Evolutionary conservation across 2,888 invertebrate genomes (phyloP).

Genomic region (Cecidostiba fungosa): DNA sequence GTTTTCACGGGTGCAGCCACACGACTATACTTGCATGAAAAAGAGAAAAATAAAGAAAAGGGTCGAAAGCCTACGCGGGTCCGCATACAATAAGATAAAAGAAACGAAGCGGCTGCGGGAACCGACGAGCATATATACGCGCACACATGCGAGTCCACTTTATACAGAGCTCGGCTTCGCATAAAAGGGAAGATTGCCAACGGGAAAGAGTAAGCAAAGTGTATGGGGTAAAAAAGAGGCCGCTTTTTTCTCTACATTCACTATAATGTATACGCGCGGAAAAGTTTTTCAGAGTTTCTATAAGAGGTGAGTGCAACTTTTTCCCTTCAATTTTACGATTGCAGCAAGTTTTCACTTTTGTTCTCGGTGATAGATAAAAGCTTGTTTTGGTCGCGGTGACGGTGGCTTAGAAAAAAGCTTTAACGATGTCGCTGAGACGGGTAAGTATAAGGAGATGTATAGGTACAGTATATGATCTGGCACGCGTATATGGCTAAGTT

Average conservation of each 20-base stretch:
- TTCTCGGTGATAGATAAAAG: not conserved
- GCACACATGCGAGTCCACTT: not conserved
- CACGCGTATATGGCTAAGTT: not conserved
- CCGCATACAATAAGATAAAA: not conserved
- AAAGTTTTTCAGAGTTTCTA: conserved; percentile 9
- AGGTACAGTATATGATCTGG: not conserved
- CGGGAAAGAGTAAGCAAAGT: not conserved
- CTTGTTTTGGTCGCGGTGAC: not conserved
- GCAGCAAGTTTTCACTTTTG: conserved; percentile 4
- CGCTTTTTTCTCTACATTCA: not conserved
- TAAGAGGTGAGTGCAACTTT: not conserved
- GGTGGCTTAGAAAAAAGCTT: not conserved
- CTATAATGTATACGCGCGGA: not conserved
- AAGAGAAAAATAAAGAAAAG: not conserved
- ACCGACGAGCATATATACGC: not conserved
- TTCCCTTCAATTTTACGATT: not conserved
- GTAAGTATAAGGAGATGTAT: no score
- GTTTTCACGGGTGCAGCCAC: not conserved
- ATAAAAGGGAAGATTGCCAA: conserved; percentile 36
- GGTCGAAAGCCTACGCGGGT: not conserved
- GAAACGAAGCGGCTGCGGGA: not conserved
- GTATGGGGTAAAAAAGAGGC: not conserved
- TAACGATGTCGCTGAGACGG: not conserved
- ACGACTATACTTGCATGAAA: not conserved
- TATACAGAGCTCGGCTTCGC: not conserved